Percentiles rank a stretch among this genome's conserved stretches.
These are phyloP conservation scores for Deroptyus accipitrinus DNA, from an alignment of 2,113 vertebrate species.

Conservation along the genomic window DNA sequence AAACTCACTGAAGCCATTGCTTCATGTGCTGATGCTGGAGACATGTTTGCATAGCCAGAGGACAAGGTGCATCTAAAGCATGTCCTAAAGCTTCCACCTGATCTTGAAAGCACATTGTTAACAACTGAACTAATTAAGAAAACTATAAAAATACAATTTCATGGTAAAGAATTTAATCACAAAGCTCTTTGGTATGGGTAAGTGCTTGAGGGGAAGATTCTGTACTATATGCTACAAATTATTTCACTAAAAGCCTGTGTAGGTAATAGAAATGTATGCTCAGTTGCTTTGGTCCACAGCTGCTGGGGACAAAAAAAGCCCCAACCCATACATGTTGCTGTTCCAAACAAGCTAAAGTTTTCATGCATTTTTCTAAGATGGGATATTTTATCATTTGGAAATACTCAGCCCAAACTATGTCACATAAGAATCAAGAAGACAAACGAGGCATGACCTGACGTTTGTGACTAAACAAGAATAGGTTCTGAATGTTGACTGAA, in stretches of 20 bases:
- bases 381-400: neutral
- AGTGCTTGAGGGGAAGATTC: neutral
- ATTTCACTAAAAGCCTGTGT: neutral
- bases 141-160: neutral
- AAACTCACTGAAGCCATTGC: neutral
- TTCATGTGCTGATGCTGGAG: neutral
- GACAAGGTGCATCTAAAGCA: neutral
- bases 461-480: neutral
- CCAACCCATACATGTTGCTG: fast-evolving
- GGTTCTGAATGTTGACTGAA: neutral
- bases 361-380: neutral
- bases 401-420: neutral
- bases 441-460: neutral
- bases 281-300: neutral
- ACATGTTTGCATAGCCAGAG: neutral
- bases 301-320: fast-evolving
- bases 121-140: neutral
- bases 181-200: neutral
- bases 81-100: neutral
- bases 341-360: fast-evolving
- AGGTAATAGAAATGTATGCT: neutral
- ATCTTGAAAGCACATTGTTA: neutral
- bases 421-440: neutral
- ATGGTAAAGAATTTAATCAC: neutral
- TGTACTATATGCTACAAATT: neutral